A percentile compares a stretch with the other conserved stretches of the same genome.
Evolutionary conservation across 2,113 vertebrate species (phyloP).

Genomic region (Columba janthina): DNA sequence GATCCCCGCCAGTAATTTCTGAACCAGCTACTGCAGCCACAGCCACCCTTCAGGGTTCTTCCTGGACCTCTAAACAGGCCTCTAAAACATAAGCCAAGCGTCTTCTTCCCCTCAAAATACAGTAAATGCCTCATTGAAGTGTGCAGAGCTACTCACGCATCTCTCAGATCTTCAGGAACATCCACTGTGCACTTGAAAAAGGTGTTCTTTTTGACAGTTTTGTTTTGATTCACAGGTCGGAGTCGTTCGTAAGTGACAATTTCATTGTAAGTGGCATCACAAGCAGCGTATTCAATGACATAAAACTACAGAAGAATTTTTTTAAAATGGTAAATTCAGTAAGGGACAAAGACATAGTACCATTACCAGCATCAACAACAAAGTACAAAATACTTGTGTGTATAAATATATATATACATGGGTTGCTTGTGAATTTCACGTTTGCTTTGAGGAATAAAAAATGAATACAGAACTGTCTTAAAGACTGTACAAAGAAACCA

Average conservation of each 20-base stretch:
- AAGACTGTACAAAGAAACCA: background rate
- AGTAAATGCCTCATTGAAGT: background rate
- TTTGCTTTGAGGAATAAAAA: background rate
- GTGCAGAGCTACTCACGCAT: conserved; percentile 79
- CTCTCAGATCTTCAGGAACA: conserved; percentile 84
- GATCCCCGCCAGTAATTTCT: background rate
- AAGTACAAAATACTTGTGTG: background rate
- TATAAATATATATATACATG: too few species aligned
- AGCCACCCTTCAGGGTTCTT: background rate
- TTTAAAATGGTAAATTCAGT: background rate
- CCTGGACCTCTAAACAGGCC: accelerated
- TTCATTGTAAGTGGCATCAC: conserved; percentile 87
- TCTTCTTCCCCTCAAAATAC: accelerated
- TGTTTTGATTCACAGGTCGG: conserved; percentile 85
- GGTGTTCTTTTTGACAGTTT: conserved; percentile 84
- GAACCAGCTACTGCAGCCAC: background rate
- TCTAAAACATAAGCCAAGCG: background rate
- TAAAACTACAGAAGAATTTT: conserved; percentile 73
- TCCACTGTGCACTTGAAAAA: conserved; percentile 85
- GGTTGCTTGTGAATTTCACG: background rate
- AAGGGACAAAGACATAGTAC: background rate
- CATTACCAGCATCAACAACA: background rate
- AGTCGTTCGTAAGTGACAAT: conserved; percentile 85
- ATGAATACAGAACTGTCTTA: background rate
- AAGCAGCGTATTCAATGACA: conserved; percentile 87